Percentiles rank a stretch among this genome's conserved stretches.
Conservation (phyloP, 2,113 vertebrate genomes). For the Echinops telfairi region DNA sequence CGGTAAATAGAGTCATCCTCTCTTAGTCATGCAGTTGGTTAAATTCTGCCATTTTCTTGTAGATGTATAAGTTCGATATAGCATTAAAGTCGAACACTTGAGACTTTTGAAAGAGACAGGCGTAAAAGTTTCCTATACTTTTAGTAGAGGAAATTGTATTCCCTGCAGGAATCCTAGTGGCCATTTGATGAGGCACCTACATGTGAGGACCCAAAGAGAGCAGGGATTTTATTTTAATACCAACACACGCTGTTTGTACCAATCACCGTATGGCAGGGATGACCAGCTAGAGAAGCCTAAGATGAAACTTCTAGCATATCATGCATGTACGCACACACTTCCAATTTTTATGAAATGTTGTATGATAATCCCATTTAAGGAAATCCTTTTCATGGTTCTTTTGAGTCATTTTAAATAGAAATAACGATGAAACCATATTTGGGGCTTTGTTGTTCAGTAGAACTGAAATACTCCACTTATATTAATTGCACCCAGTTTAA, state of each 20-base stretch:
- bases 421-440: constrained; percentile 7
- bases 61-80: background rate
- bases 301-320: background rate
- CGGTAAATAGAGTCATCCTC: background rate
- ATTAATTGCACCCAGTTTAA: constrained; percentile 26
- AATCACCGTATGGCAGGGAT: background rate
- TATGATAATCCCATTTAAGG: background rate
- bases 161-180: background rate
- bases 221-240: background rate
- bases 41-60: background rate
- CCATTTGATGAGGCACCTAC: background rate
- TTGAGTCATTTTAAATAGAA: background rate
- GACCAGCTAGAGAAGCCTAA: background rate
- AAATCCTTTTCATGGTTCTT: background rate
- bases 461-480: background rate
- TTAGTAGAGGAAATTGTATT: background rate
- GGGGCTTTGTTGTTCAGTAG: background rate
- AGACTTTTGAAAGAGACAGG: background rate
- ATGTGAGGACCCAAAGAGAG: background rate
- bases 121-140: constrained; percentile 11
- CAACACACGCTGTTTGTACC: background rate
- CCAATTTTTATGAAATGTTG: background rate
- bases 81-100: background rate
- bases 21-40: background rate
- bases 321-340: background rate